Conservation (phyloP, 2,113 vertebrate genomes). For the Cynocephalus volans region DNA sequence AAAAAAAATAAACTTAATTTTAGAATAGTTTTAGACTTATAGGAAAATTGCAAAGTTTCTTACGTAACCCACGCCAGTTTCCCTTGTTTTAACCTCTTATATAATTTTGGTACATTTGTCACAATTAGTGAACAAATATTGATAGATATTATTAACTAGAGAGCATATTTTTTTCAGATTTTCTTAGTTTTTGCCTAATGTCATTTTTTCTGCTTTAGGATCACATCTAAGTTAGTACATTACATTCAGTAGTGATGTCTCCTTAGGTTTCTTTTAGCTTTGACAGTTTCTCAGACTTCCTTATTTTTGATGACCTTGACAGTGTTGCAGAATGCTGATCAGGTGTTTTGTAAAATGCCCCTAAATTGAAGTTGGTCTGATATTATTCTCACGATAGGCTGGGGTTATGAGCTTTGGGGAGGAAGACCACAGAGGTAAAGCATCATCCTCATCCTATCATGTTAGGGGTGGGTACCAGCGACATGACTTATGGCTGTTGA, state of each 20-base stretch:
- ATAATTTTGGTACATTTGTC: not conserved
- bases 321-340: not conserved
- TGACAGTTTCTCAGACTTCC: not conserved
- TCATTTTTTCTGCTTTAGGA: not conserved
- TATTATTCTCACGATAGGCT: not conserved
- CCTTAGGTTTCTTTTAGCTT: not conserved
- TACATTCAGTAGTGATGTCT: not conserved
- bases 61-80: rapidly evolving
- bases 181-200: not conserved
- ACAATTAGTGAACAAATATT: not conserved
- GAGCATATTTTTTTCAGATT: not conserved
- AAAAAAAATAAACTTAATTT: slow-evolving; percentile 30
- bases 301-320: not conserved
- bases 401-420: not conserved
- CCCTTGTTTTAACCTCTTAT: not conserved
- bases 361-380: not conserved
- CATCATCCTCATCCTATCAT: not conserved
- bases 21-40: slow-evolving; percentile 28
- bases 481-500: too few relatives aligned
- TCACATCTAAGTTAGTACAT: not conserved
- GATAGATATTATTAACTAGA: not conserved
- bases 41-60: not conserved
- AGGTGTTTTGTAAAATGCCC: not conserved
- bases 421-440: not conserved
- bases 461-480: too few relatives aligned